Conservation (phyloP, 2,888 invertebrate genomes). For the Spilosoma lubricipeda region DNA sequence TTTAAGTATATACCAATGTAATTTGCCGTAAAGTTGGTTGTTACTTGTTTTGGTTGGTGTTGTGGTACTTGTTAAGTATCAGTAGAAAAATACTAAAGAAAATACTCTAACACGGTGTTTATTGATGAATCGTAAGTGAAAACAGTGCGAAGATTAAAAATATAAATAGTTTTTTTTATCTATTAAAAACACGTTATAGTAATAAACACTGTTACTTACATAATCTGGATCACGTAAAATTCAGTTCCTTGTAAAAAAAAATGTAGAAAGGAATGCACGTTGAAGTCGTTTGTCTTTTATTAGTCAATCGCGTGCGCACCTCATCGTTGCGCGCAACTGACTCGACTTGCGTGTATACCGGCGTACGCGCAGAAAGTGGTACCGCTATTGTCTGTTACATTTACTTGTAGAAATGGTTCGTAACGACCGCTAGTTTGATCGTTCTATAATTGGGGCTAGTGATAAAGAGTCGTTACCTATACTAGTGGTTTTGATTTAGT, state of each 20-base stretch:
- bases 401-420: constrained; percentile 29
- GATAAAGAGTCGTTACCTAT: background rate
- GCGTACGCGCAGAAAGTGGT: constrained; percentile 45
- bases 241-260: constrained; percentile 27
- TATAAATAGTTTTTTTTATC: background rate
- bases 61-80: background rate
- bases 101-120: background rate
- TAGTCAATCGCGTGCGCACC: constrained; percentile 65
- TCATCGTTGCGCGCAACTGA: constrained; percentile 61
- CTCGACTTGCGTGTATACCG: constrained; percentile 48
- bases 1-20: background rate
- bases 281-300: constrained; percentile 24
- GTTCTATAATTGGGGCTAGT: constrained; percentile 21
- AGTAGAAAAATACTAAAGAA: background rate
- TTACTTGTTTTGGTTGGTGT: too few species aligned
- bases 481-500: background rate
- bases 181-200: background rate
- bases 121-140: background rate
- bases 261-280: constrained; percentile 42
- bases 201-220: constrained; percentile 37
- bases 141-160: background rate
- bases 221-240: constrained; percentile 35
- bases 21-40: background rate
- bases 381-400: constrained; percentile 42
- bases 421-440: constrained; percentile 25